Evolutionary conservation across 2,888 invertebrate species (phyloP).

Genomic region (Sabellastarte sp.): DNA sequence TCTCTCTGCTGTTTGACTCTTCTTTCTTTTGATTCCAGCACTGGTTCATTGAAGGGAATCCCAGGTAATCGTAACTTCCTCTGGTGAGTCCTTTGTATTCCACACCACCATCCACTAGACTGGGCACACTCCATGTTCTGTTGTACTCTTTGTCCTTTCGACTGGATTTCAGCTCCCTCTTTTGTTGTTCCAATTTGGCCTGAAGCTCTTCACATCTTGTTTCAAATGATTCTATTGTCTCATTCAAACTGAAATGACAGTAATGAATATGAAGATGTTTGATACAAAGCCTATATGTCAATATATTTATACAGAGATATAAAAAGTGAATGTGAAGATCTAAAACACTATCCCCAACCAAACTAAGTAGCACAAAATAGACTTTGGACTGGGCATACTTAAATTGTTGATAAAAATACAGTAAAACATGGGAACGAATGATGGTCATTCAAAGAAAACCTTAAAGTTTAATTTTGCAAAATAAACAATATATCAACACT

Average conservation of each 20-base stretch:
- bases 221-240: conserved; percentile 68
- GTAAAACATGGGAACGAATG: too few relatives aligned
- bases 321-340: too few relatives aligned
- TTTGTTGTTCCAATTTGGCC: conserved; percentile 74
- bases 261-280: too few relatives aligned
- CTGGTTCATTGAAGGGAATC: conserved; percentile 36
- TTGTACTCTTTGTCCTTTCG: background rate
- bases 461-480: too few relatives aligned
- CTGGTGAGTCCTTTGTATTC: conserved; percentile 63
- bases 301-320: too few relatives aligned
- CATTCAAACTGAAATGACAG: conserved; percentile 18
- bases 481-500: too few relatives aligned
- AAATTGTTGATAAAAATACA: too few relatives aligned
- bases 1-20: conserved; percentile 23
- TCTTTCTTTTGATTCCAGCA: background rate
- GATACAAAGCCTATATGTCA: too few relatives aligned
- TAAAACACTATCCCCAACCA: too few relatives aligned
- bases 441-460: too few relatives aligned
- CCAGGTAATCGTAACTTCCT: conserved; percentile 35
- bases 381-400: too few relatives aligned
- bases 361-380: too few relatives aligned
- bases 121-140: conserved; percentile 34
- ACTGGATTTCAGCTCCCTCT: conserved; percentile 33
- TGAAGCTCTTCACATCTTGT: conserved; percentile 80
- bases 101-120: conserved; percentile 11